Base-by-base conservation (phyloP, 2,113 vertebrate species). In the Corapipo altera region DNA sequence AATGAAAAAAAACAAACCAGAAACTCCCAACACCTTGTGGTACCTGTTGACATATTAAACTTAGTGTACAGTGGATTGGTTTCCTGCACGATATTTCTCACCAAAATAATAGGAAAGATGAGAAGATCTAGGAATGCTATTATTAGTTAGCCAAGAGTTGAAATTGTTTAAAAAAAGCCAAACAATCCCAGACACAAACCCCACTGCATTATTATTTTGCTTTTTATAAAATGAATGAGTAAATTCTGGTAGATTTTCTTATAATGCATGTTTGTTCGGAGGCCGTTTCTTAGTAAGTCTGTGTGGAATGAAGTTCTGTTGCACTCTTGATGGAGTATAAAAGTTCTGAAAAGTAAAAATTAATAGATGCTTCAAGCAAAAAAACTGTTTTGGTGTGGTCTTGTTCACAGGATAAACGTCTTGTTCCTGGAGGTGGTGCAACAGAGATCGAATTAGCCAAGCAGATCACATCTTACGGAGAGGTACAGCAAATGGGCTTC, bases 391-490 rank as follows among this genome's bases (percentile, higher is more conserved):
- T 80, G 26, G 17, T 61, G 7, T 66, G 57, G 13, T 96, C 11
- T 57, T 85, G 35, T 95, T 88, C 22, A 35, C 66, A 99, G 99
- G 99, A 99, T 97, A 99, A 99, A 78, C 98, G 99, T 37, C 98
- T 99, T 87, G 77, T 99, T 39, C 99, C 99, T 28, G 99, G 99
- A 95, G 99, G 99, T 30, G 99, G 99, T 91, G 99, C 99, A 48
- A 99, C 99, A 72, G 99, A 99, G 97, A 99, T 99, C 52, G 99
- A 99, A 79, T 97, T 99, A 94, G 99, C 99, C 73, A 99, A 99
- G 88, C 98, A 98, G 92, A 98, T 99, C 71, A 99, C 99, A 10
- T 99, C 99, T 9, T 99, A 99, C 0, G 99, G 99, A 98, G 99
- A 99, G 98, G 99, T 99, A 98, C 76, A 92, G 58, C 37, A 54